Evolutionary conservation across 2,797 vertebrate species (phyloP).

Genomic region (Brachyalestes nurse): DNA sequence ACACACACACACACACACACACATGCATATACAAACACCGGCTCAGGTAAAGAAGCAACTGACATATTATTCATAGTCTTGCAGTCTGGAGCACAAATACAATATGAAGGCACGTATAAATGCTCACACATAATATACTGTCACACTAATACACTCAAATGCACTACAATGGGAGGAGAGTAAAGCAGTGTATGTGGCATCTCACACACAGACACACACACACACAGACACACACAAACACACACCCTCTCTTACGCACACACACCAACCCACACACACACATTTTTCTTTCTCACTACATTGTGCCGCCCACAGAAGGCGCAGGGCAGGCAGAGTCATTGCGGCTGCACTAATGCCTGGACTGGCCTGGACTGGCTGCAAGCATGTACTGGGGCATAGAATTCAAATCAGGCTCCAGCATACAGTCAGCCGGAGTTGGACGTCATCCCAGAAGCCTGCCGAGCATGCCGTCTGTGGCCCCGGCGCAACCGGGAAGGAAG

Average conservation of each 20-base stretch:
- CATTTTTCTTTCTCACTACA: slow-evolving; percentile 35
- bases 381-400: slow-evolving; percentile 70
- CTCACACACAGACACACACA: slow-evolving; percentile 10
- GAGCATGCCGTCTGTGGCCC: slow-evolving; percentile 69
- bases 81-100: neutral
- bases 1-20: neutral
- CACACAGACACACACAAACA: slow-evolving; percentile 41
- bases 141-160: slow-evolving; percentile 19
- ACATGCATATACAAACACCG: neutral
- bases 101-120: slow-evolving; percentile 34
- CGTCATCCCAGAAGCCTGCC: slow-evolving; percentile 68
- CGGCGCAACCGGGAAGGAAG: slow-evolving; percentile 55
- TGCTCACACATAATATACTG: neutral
- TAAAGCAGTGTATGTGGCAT: slow-evolving; percentile 13
- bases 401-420: slow-evolving; percentile 70
- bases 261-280: slow-evolving; percentile 34
- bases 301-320: slow-evolving; percentile 73
- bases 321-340: slow-evolving; percentile 71
- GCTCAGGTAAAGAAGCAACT: neutral
- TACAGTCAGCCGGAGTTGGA: slow-evolving; percentile 66
- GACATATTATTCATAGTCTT: neutral
- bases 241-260: slow-evolving; percentile 27
- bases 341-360: slow-evolving; percentile 66
- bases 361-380: slow-evolving; percentile 54
- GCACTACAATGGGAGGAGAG: slow-evolving; percentile 11